Base-by-base conservation (phyloP, 2,888 invertebrate genomes). In the Leptogaster cylindrica region DNA sequence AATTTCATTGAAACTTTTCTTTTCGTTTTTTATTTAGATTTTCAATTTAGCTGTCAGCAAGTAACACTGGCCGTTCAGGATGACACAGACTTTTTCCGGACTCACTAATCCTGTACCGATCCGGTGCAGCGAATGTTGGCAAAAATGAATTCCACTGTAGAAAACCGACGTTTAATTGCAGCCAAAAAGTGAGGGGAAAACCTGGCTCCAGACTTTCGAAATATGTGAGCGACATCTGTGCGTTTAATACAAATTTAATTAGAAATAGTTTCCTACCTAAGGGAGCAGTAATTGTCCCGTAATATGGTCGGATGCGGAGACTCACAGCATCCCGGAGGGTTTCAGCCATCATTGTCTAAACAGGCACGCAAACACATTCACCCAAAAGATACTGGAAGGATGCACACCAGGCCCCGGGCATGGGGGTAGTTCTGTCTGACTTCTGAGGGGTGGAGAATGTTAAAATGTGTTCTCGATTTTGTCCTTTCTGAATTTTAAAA, bases 161-260 rank as follows among this genome's bases (percentile, higher is more conserved):
- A 23, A n/a, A n/a, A 10, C 23, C 12, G 51, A 51, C 61, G 31
- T 65, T 68, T 68, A 61, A 68, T 65, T 66, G 44, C 61, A 36
- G 39, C 31, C 46, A 52, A 12, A 14, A 20, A 14, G n/a, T 20
- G 14, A n/a, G 55, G 23, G 39, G 12, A 55, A 55, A 55, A n/a
- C 55, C 66, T 36, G 41, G 12, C 33, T 51, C 41, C 16, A 14
- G 39, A 5, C 27, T 39, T 51, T 27, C 64, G 44, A 64, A 58
- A 67, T 65, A 51, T 67, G 69, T 58, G 67, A 64, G 51, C 27
- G 69, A 69, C 69, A 69, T 69, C 64, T 69, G 69, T 58, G 67
- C 67, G 67, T 55, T 69, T 69, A 66, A 64, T 69, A 66, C 39
- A 67, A 69, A 69, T 69, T 69, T 69, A 67, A 69, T 69, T 69